A percentile compares a stretch with the other conserved stretches of the same genome.
These are phyloP conservation scores for sheep (Ovis aries) DNA, from an alignment of 2,113 vertebrate genomes.

Conservation along the genomic window DNA sequence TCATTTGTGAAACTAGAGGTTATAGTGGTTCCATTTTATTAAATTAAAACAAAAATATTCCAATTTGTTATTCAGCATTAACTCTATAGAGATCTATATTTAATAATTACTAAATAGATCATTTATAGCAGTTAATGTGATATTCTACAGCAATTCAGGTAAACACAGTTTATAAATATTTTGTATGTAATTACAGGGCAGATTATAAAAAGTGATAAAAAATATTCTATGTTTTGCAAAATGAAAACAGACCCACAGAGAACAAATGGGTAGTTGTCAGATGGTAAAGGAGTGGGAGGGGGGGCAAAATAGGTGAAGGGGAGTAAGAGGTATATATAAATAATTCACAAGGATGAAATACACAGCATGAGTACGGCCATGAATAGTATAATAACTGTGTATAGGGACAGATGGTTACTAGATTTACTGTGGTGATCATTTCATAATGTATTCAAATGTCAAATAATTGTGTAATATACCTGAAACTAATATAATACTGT, in stretches of 20 bases:
- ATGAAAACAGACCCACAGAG: neutral
- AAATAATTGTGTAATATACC: neutral
- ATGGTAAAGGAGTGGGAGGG: neutral
- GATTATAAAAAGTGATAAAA: neutral
- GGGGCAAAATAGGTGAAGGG: neutral
- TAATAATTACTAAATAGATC: slow-evolving; percentile 24
- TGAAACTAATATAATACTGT: neutral
- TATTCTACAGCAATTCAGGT: slow-evolving; percentile 17
- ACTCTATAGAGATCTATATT: slow-evolving; percentile 27
- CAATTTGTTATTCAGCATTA: neutral
- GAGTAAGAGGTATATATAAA: neutral
- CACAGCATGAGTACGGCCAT: neutral
- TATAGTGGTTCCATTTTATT: slow-evolving; percentile 55
- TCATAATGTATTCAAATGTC: neutral
- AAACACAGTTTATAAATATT: neutral
- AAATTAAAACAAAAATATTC: slow-evolving; percentile 21
- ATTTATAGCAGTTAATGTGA: neutral
- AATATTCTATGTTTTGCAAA: neutral
- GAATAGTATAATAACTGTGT: neutral
- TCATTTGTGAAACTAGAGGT: slow-evolving; percentile 77
- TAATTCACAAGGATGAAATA: neutral
- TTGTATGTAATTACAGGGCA: neutral
- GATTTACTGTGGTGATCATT: neutral
- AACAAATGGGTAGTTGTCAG: neutral
- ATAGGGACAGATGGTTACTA: neutral